Base-by-base conservation (phyloP, 2,113 vertebrate genomes). In the Nymphicus hollandicus region DNA sequence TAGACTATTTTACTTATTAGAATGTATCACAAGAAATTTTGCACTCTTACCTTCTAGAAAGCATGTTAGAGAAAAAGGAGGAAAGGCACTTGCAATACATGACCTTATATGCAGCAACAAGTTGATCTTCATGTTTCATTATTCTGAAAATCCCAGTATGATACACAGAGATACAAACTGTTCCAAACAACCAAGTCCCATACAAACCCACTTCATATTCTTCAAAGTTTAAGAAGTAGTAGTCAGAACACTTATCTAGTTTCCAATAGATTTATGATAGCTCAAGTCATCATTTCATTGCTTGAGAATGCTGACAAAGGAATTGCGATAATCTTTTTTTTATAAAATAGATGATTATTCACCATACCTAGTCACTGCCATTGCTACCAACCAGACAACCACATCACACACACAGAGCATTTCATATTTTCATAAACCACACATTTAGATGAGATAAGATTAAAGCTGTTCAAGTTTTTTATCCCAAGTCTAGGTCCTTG, bases 21-120 rank as follows among this genome's bases (percentile, higher is more conserved):
- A 93, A 93, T 56, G 53, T 66, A 91, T 85, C 65, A 90, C n/a
- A 55, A 41, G 18, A 74, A 70, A 76, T 56, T 84, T 69, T 28
- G 22, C 35, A 78, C 47, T 61, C 35, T 73, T 74, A 5, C 27
- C 23, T 68, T 65, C 44, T 22, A 15, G 18, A 74, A 8, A 82
- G 50, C 13, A 18, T 31, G 17, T 91, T 27, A n/a, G 50, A 37
- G 71, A 74, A n/a, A 41, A 53, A 87, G 37, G 22, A 63, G 73
- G 82, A 89, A 81, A 79, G 33, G 7, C 41, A 81, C n/a, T 37
- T 69, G 66, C 15, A 77, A 22, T 7, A 29, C 25, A 46, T n/a
- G 41, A 49, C 39, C 50, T 81, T 28, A 53, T 0, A 60, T 29
- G 6, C 22, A 73, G 39, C 18, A 69, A 25, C 2, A 15, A 6